Base-by-base conservation (phyloP, 1,140 invertebrate genomes). In the Lasaia peninsularis region DNA sequence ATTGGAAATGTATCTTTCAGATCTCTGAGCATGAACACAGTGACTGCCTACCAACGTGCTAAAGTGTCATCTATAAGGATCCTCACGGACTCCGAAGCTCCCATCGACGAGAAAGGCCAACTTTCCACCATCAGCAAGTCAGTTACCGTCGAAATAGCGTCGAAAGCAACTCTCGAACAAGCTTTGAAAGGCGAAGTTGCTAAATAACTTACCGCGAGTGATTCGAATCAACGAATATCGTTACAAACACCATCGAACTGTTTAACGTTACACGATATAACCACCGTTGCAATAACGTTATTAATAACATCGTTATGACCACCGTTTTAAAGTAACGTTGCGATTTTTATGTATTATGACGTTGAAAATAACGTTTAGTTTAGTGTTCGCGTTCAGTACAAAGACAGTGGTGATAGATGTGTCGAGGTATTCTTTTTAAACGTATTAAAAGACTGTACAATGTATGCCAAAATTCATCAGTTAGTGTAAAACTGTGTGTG, bases 21-120 rank as follows among this genome's bases (percentile, higher is more conserved):
- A 85, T 96, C 95, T 79, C 90, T 98, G 35, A 95, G 96, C 52
- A 92, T 96, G 70, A 96, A 96, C 75, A 96, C 96, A 1, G 93
- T 96, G 8, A 93, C 94, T 35, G 96, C 96, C 9, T 97, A 96
- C 88, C 95, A 97, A 71, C 91, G 96, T 31, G 95, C 96, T 56
- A 96, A 96, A 87, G 95, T 97, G 10, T 96, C 95, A 7, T 95
- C 95, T 0, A 91, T 97, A n/a, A 95, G 94, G 69, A 97, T 97
- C 67, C 90, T 95, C 14, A 90, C 85, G 1, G 84, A 86, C 24
- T 44, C 67, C 0, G 53, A 55, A 9, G 65, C 67, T 6, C 7
- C 63, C 0, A 34, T 31, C 9, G 52, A 52, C 7, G 73, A 78
- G 32, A 66, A 75, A 14, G 65, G 53, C 1, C 76, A 79, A 10